Conservation (phyloP, 1,140 invertebrate species). For the Dinothrombium tinctorium region DNA sequence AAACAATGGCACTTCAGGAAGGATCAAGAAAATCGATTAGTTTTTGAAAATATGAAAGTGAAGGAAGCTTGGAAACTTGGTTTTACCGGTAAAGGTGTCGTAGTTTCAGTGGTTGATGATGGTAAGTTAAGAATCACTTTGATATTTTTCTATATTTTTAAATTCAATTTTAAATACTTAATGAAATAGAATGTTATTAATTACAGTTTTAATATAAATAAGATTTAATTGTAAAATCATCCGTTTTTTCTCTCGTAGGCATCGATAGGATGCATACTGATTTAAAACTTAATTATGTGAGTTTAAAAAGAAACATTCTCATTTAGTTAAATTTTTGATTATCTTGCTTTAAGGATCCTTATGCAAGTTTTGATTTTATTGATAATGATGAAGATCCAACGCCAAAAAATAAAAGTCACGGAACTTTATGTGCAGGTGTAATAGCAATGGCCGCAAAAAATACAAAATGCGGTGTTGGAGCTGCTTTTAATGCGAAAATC, state of each 20-base stretch:
- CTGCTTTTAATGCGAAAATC: conserved; percentile 77
- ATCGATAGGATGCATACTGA: conserved; percentile 87
- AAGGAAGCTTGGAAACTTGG: conserved; percentile 77
- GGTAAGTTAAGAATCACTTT: conserved; percentile 23
- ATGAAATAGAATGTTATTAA: not conserved
- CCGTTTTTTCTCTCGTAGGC: conserved; percentile 19
- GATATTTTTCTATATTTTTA: too few species aligned
- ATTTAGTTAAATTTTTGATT: too few species aligned
- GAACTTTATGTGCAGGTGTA: conserved; percentile 77
- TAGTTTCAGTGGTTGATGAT: conserved; percentile 86
- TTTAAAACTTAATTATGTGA: conserved; percentile 67
- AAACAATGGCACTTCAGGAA: conserved; percentile 90
- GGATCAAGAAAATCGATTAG: not conserved
- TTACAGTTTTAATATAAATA: not conserved
- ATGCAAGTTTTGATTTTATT: conserved; percentile 89
- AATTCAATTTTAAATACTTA: too few species aligned
- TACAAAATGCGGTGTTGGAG: conserved; percentile 70
- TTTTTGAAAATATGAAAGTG: conserved; percentile 45
- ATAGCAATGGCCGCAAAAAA: conserved; percentile 79
- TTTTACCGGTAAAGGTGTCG: conserved; percentile 79
- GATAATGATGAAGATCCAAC: conserved; percentile 37
- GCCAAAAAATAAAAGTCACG: conserved; percentile 32
- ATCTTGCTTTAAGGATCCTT: too few species aligned
- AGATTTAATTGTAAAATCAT: not conserved
- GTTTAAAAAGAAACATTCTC: too few species aligned